phyloP scores from a whole-genome alignment of 2,797 vertebrate species.

The Phoeniculus purpureus region DNA sequence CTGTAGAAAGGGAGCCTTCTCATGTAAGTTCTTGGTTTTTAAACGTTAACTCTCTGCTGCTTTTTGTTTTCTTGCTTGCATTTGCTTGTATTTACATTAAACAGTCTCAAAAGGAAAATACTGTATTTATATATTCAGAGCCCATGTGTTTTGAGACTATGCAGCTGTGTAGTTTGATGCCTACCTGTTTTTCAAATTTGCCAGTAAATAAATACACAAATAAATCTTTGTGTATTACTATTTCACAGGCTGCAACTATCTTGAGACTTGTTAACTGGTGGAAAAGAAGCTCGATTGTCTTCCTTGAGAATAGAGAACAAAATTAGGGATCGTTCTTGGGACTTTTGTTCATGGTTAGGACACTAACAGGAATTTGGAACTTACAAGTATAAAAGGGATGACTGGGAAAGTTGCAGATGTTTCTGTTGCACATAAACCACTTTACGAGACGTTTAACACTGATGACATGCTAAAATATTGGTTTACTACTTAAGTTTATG shows the following conservation, averaged over 20 bases:
- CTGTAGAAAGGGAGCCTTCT: background rate
- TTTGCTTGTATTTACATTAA: slow-evolving; percentile 35
- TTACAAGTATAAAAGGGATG: background rate
- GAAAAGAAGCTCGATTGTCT: background rate
- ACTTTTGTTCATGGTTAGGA: background rate
- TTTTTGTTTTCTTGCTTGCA: background rate
- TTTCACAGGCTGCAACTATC: background rate
- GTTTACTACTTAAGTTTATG: no score
- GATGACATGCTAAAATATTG: background rate
- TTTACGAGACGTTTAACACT: background rate
- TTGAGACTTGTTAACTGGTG: background rate
- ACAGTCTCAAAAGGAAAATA: slow-evolving; percentile 26
- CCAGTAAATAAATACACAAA: background rate
- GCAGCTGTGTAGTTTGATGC: slow-evolving; percentile 23
- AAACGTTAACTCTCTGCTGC: background rate
- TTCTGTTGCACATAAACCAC: no score
- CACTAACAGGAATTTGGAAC: background rate
- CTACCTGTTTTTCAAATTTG: slow-evolving; percentile 29
- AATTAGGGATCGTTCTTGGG: background rate
- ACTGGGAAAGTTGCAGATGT: background rate
- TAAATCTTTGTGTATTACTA: background rate
- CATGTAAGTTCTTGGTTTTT: slow-evolving; percentile 52
- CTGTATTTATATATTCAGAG: background rate
- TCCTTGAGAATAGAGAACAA: background rate
- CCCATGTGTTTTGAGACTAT: background rate